Percentiles rank a stretch among this genome's conserved stretches.
phyloP scores from a whole-genome alignment of 1,140 invertebrate genomes.

The Zaprionus camerounensis region DNA sequence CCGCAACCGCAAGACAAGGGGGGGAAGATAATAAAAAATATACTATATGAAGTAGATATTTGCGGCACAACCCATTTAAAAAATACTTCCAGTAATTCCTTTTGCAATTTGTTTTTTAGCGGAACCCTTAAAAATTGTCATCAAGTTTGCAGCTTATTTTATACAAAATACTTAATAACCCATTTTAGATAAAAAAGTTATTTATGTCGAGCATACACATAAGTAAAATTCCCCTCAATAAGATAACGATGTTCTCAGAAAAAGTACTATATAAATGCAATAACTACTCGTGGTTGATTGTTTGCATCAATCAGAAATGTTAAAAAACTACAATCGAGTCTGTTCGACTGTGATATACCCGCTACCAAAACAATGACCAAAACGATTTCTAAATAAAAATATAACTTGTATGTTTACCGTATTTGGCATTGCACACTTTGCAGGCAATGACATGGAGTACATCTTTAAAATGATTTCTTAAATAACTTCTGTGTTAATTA shows the following conservation, averaged over 20 bases:
- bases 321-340: background rate
- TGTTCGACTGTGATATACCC: no score
- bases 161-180: background rate
- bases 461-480: no score
- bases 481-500: no score
- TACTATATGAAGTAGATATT: background rate
- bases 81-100: background rate
- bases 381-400: no score
- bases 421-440: no score
- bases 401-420: no score
- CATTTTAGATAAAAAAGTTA: background rate
- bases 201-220: background rate
- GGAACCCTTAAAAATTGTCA: background rate
- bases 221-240: background rate
- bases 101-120: no score
- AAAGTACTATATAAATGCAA: background rate
- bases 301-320: conserved; percentile 20
- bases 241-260: background rate
- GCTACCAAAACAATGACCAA: rapidly evolving
- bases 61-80: background rate
- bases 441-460: no score
- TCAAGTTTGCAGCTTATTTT: background rate
- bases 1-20: conserved; percentile 14
- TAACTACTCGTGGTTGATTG: conserved; percentile 9
- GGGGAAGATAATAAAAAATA: conserved; percentile 22